These are phyloP conservation scores for Rhopalosiphum nymphaeae DNA, from an alignment of 2,888 invertebrate species.

Conservation along the genomic window DNA sequence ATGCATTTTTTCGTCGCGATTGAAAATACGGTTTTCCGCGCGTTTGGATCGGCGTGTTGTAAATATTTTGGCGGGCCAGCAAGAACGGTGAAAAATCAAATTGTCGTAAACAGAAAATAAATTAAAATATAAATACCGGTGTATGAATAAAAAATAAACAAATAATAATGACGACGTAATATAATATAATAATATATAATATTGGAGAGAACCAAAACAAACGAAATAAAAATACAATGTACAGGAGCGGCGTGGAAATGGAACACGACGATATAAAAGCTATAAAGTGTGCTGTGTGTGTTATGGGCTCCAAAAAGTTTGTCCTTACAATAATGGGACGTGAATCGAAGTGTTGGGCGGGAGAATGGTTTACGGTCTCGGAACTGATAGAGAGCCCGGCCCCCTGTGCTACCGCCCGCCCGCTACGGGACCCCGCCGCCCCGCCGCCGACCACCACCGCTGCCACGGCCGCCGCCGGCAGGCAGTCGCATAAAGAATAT, in stretches of 20 bases:
- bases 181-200: constrained; percentile 2
- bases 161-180: neutral
- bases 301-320: constrained; percentile 65
- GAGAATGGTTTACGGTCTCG: constrained; percentile 67
- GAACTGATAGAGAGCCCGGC: constrained; percentile 66
- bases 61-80: constrained; percentile 18
- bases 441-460: neutral
- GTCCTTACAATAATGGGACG: constrained; percentile 66
- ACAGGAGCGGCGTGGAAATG: neutral
- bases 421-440: constrained; percentile 1
- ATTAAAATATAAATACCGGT: neutral
- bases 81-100: constrained; percentile 5
- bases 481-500: constrained; percentile 62
- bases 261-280: constrained; percentile 57
- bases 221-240: neutral
- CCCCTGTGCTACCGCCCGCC: constrained; percentile 64
- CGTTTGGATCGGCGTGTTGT: neutral
- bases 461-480: constrained; percentile 23
- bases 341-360: constrained; percentile 67
- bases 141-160: neutral
- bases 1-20: constrained; percentile 45
- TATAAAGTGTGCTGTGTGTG: constrained; percentile 52
- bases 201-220: neutral
- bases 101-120: neutral
- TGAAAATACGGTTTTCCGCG: constrained; percentile 30